Evolutionary conservation across 2,113 vertebrate genomes (phyloP).

Genomic region (Ciconia boyciana): DNA sequence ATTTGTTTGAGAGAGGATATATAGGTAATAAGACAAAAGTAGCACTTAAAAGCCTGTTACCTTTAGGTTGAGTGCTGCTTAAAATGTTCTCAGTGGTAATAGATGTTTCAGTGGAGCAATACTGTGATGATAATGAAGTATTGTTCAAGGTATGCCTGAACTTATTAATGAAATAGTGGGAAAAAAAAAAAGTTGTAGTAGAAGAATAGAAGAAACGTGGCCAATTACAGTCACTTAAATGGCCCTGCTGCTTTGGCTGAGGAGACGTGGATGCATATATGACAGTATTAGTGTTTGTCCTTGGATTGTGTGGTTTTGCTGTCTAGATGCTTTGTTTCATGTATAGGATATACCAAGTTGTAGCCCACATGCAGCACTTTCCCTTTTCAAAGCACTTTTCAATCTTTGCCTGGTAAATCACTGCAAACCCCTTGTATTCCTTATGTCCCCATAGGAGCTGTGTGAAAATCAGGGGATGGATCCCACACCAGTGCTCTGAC

Average conservation of each 20-base stretch:
- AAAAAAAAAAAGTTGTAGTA: background rate
- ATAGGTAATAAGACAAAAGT: background rate
- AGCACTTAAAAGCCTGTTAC: background rate
- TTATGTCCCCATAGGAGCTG: fast-evolving
- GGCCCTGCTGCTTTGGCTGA: background rate
- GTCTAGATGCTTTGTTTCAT: background rate
- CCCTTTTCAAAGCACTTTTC: background rate
- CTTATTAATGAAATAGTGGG: background rate
- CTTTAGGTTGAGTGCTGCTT: background rate
- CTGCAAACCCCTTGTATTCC: background rate
- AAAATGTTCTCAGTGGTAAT: background rate
- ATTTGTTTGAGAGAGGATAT: background rate
- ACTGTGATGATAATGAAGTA: background rate
- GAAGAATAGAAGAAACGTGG: background rate
- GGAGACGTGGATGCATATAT: background rate
- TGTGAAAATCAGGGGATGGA: background rate
- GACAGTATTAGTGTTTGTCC: background rate
- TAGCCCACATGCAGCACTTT: background rate
- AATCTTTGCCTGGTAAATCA: background rate
- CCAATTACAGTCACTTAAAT: too few relatives aligned
- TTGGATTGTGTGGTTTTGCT: background rate
- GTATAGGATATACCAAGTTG: background rate
- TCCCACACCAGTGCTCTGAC: background rate
- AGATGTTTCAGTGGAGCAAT: background rate
- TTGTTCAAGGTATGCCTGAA: background rate